Conservation (phyloP, 2,113 vertebrate species). For the Dromiciops gliroides region DNA sequence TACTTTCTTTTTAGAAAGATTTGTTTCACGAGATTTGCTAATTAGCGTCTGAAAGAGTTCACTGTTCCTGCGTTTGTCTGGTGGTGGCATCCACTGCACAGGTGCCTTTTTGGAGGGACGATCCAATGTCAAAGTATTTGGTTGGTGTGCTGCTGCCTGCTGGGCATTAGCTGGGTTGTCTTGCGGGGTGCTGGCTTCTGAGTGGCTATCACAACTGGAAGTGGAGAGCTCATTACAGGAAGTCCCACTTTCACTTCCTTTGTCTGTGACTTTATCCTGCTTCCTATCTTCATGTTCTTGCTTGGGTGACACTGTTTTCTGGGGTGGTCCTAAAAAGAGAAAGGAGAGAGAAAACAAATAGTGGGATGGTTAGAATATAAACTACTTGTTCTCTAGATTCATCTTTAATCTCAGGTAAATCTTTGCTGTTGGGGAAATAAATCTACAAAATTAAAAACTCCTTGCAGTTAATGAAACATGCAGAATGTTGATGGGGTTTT, state of each 20-base stretch:
- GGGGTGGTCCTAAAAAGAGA: constrained; percentile 85
- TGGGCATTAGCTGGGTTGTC: constrained; percentile 83
- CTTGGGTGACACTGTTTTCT: constrained; percentile 86
- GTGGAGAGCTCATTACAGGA: constrained; percentile 92
- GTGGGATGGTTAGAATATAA: constrained; percentile 2
- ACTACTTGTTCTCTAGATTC: background rate
- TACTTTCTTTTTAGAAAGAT: constrained; percentile 90
- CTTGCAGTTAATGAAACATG: background rate
- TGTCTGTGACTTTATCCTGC: constrained; percentile 87
- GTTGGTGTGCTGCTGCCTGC: constrained; percentile 86
- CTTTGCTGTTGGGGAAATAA: background rate
- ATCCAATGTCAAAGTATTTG: constrained; percentile 91
- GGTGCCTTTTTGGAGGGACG: constrained; percentile 90
- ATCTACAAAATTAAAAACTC: background rate
- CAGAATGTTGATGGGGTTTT: background rate
- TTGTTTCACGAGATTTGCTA: constrained; percentile 89
- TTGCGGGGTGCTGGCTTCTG: constrained; percentile 90
- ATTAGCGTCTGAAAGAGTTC: constrained; percentile 94
- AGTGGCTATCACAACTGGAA: constrained; percentile 93
- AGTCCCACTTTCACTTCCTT: constrained; percentile 92
- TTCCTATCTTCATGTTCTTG: constrained; percentile 88
- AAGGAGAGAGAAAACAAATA: constrained; percentile 55
- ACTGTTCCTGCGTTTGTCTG: constrained; percentile 93
- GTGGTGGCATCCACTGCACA: constrained; percentile 89
- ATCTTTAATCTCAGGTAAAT: background rate